Percentiles rank a stretch among this genome's conserved stretches.
phyloP scores from a whole-genome alignment of 2,888 invertebrate genomes.

The Escarpia spicata region DNA sequence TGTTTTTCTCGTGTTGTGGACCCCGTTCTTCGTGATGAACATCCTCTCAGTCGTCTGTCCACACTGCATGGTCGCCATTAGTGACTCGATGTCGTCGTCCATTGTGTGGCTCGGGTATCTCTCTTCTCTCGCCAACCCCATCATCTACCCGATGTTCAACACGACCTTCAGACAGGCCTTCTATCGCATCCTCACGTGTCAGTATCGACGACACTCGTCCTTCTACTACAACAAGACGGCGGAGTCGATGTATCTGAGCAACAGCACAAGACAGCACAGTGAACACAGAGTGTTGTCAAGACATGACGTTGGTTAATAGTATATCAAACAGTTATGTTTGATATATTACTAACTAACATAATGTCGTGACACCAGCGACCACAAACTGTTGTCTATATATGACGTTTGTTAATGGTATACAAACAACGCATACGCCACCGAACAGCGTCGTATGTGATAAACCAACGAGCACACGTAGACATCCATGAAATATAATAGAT shows the following conservation, averaged over 20 bases:
- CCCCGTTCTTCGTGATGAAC: constrained; percentile 63
- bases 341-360: no score
- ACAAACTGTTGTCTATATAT: no score
- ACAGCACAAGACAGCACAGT: not conserved
- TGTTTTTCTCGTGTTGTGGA: constrained; percentile 63
- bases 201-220: constrained; percentile 37
- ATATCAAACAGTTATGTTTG: constrained; percentile 44
- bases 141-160: constrained; percentile 65
- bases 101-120: constrained; percentile 64
- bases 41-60: constrained; percentile 56
- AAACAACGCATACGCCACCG: no score
- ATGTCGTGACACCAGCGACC: no score
- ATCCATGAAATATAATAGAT: no score
- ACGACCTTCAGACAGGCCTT: constrained; percentile 59
- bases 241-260: not conserved
- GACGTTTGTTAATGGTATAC: not conserved
- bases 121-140: constrained; percentile 63
- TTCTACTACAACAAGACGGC: not conserved
- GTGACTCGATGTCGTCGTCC: constrained; percentile 54
- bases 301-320: no score
- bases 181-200: constrained; percentile 53
- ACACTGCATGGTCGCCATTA: constrained; percentile 49
- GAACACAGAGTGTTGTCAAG: not conserved
- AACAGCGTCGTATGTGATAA: no score
- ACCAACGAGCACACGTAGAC: no score